Base-by-base conservation (phyloP, 2,888 invertebrate species). In the Anthophora plumipes region DNA sequence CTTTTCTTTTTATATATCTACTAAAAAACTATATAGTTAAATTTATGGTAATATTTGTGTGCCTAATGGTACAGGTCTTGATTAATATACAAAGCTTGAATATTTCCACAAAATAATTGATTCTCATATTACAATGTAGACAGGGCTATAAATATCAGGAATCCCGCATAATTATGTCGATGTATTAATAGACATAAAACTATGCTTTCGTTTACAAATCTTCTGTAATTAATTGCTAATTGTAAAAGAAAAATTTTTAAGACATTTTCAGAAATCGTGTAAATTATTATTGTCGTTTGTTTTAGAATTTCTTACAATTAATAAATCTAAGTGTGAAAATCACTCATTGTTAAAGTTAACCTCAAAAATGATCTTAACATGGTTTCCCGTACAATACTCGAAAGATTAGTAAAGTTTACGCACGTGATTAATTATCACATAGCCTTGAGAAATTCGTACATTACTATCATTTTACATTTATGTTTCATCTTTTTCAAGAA, bases 361-460 rank as follows among this genome's bases (percentile, higher is more conserved):
- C 43, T 73, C 64, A 43, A 77, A 52, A 50, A 7, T 8, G 25
- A 12, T n/a, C 20, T 1, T 31, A 37, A 70, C 7, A 5, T 50
- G 14, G 0, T n/a, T 57, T 37, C 37, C 12, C 8, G 14, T 22
- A 20, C 17, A 5, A 31, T 61, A 8, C 12, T 48, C 14, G 22
- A 11, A 14, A 9, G 5, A 6, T 20, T 60, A 41, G n/a, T 39
- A n/a, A 20, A 31, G 31, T 31, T 31, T 31, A 31, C 31, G 4
- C 31, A 31, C 1, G 31, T 31, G 31, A 31, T 31, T 31, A 31
- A 31, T 31, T 31, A 31, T 31, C 31, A 1, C 31, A 31, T 31
- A 4, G 1, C 31, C 31, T 31, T 31, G 31, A 31, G 31, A 31
- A 57, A 31, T 59, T 37, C n/a, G n/a, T 7, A 9, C 6, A 41